phyloP scores from a whole-genome alignment of 2,113 vertebrate genomes.

The Apistogramma diplotaenia region DNA sequence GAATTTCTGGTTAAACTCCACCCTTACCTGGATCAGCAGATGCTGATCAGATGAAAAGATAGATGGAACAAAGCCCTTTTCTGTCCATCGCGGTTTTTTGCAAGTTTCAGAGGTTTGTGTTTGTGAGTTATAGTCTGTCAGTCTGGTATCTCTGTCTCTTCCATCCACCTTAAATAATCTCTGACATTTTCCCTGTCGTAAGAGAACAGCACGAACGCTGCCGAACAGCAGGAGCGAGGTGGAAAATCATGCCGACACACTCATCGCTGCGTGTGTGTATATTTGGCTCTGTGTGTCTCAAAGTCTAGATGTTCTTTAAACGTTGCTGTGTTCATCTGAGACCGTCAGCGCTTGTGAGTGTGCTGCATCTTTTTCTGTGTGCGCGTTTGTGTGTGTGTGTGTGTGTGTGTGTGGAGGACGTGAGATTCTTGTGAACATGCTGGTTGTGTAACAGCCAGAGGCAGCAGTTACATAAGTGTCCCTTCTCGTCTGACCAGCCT shows the following conservation, averaged over 20 bases:
- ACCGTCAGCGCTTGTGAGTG: background rate
- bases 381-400: background rate
- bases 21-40: background rate
- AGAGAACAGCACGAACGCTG: background rate
- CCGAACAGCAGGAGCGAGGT: background rate
- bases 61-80: background rate
- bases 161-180: background rate
- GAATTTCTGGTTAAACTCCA: background rate
- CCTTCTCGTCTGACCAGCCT: constrained; percentile 49
- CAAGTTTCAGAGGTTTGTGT: background rate
- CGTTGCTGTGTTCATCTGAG: background rate
- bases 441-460: constrained; percentile 75
- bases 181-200: background rate
- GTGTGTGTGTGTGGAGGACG: constrained; percentile 14
- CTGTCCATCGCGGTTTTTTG: background rate
- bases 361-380: background rate
- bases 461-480: constrained; percentile 71
- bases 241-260: background rate
- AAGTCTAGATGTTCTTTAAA: constrained; percentile 4
- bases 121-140: background rate
- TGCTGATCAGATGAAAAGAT: background rate
- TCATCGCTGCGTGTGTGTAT: background rate
- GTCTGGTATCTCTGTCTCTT: background rate
- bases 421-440: constrained; percentile 62
- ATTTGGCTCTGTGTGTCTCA: background rate